A percentile compares a stretch with the other conserved stretches of the same genome.
These are phyloP conservation scores for Oryzias dopingdopingensis DNA, from an alignment of 2,797 vertebrate species.

Conservation along the genomic window DNA sequence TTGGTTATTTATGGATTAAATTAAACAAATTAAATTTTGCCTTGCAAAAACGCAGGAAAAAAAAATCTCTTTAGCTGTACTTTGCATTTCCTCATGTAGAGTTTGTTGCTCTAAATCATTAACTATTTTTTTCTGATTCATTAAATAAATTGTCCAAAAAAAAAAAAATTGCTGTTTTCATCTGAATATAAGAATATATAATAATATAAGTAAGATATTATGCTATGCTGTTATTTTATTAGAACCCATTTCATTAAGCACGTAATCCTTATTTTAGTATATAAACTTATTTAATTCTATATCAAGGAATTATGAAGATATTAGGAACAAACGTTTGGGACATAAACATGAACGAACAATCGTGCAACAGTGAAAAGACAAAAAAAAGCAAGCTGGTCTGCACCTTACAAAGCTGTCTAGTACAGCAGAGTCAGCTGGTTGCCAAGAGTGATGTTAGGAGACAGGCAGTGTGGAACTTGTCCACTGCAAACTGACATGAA, in stretches of 20 bases:
- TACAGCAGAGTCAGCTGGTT: conserved; percentile 12
- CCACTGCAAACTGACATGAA: conserved; percentile 34
- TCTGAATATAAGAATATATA: background rate
- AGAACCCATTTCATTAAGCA: no score
- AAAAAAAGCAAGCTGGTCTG: background rate
- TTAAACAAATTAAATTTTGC: no score
- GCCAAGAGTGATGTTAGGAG: conserved; percentile 18
- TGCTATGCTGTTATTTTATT: background rate
- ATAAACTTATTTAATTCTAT: no score
- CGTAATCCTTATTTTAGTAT: no score
- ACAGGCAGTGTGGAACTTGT: conserved; percentile 28
- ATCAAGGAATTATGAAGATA: no score
- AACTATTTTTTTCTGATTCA: no score
- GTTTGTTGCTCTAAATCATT: no score
- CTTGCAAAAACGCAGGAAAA: no score
- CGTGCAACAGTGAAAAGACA: background rate
- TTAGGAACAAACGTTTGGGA: background rate
- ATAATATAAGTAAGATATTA: background rate
- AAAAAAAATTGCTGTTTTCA: background rate
- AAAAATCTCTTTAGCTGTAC: no score
- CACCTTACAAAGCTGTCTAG: conserved; percentile 15
- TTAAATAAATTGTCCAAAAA: background rate
- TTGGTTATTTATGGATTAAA: no score
- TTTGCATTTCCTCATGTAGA: no score
- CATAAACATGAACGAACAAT: background rate